Base-by-base conservation (phyloP, 2,797 vertebrate species). In the Parauchenoglanis punctatus region DNA sequence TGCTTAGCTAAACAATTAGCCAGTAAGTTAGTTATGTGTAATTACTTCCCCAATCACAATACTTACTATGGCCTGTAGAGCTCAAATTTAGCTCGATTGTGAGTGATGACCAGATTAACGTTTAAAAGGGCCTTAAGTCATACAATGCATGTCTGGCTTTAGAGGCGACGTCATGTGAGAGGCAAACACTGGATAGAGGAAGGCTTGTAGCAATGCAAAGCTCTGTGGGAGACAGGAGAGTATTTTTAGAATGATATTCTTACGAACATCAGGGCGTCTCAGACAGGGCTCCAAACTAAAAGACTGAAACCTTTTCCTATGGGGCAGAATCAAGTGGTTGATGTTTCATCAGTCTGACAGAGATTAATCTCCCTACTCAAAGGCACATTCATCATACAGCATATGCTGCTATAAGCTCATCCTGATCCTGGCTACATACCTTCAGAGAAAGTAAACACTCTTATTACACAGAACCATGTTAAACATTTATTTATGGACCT, bases 191-290 rank as follows among this genome's bases (percentile, higher is more conserved):
- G 61, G n/a, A 15, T 59, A 54, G 56, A 31, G 52, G 83, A 35
- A 87, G 46, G 81, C 35, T 46, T 56, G 13, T 49, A 35, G 65
- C 6, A 25, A 58, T 81, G 35, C 49, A 56, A 54, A 44, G 81
- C 58, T 84, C 31, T 0, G 63, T 68, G 72, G 52, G 49, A 78
- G 81, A 58, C 58, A 23, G 59, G 44, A 63, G 28, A 65, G n/a
- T 75, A 86, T 80, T 86, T 86, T 73, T 82, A 52, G 85, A 81
- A 23, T n/a, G n/a, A 82, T 87, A 83, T 87, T 87, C 56, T 68
- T 75, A 73, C 59, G 73, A 75, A 75, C 68, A 52, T 59, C 44
- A 18, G 68, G 28, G 44, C 44, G 35, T 40, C 18, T 1, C 80
- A 54, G 70, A 87, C 80, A 83, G n/a, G 23, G 28, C 67, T 46